Percentiles rank a stretch among this genome's conserved stretches.
phyloP scores from a whole-genome alignment of 1,140 invertebrate genomes.

The Bombus breviceps region DNA sequence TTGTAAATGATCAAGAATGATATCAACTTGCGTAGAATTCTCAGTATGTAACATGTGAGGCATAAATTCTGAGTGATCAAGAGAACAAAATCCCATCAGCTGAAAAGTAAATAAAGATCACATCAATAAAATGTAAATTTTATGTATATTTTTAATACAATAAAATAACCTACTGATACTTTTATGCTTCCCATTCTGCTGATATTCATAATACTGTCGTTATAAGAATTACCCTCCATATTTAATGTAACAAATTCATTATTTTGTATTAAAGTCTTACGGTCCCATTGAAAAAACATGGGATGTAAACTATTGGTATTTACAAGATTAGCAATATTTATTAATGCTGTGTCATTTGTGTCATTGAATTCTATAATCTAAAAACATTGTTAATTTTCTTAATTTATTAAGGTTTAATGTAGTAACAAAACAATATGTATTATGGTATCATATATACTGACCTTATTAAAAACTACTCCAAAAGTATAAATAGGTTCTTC shows the following conservation, averaged over 20 bases:
- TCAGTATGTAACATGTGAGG: conserved; percentile 86
- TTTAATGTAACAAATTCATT: conserved; percentile 77
- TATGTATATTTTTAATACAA: neutral
- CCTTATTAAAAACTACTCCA: conserved; percentile 84
- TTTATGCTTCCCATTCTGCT: conserved; percentile 75
- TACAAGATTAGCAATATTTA: conserved; percentile 69
- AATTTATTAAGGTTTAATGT: neutral
- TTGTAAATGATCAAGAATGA: conserved; percentile 84
- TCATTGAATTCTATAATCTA: conserved; percentile 85
- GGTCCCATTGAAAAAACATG: conserved; percentile 77
- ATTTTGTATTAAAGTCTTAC: conserved; percentile 72
- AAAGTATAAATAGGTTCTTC: conserved; percentile 82
- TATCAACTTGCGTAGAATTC: conserved; percentile 86
- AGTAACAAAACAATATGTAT: neutral
- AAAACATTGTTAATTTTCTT: conserved; percentile 51
- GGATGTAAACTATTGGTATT: conserved; percentile 73
- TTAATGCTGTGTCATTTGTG: conserved; percentile 80
- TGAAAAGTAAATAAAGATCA: conserved; percentile 68
- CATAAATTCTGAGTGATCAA: conserved; percentile 81
- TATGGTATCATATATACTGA: neutral
- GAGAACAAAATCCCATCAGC: conserved; percentile 83
- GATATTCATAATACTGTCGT: conserved; percentile 66
- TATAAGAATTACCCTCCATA: conserved; percentile 77
- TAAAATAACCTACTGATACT: conserved; percentile 73
- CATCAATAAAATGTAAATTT: neutral